Base-by-base conservation (phyloP, 2,797 vertebrate genomes). In the Dermochelys coriacea region DNA sequence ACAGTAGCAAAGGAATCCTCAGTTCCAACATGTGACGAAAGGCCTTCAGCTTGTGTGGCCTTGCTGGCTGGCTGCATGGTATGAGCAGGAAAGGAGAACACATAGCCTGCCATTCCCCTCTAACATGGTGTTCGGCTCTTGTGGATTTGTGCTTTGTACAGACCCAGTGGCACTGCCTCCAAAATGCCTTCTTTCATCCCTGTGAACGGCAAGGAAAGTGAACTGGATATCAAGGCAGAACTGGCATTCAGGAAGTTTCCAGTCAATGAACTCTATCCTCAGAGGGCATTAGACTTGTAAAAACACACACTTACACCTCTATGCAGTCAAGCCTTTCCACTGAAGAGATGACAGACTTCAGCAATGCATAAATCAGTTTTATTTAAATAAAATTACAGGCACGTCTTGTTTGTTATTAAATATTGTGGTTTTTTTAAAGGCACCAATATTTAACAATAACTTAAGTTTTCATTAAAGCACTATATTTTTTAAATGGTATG, bases 331-430 rank as follows among this genome's bases (percentile, higher is more conserved):
- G 8, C 57, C 89, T 93, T 79, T 7, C 37, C 68, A 45, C 21
- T 57, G 50, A 77, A 95, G 89, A 88, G 19, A 93, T 23, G 19
- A 88, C 82, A 96, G 80, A 82, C 49, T 12, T 82, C 37, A 90
- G 74, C 80, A 7, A 92, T 80, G 8, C 93, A 97, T 95, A 97
- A 82, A 95, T 51, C 92, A 29, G 34, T 91, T 97, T 97, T 97
- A 97, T 97, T 97, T 97, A 96, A 96, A 97, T 97, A 96, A 95
- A 91, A 84, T 90, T 90, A 96, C 86, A 96, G 12, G 25, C 57
- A 12, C 80, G 75, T 91, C 49, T 88, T 93, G 5, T 91, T 74
- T 92, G 78, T 75, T 57, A 88, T 87, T 93, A 84, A 85, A 82
- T 79, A 88, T 55, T 25, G 41, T 81, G 75, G 37, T 47, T 8